Conservation (phyloP, 2,888 invertebrate genomes). For the Dasysyrphus albostriatus region DNA sequence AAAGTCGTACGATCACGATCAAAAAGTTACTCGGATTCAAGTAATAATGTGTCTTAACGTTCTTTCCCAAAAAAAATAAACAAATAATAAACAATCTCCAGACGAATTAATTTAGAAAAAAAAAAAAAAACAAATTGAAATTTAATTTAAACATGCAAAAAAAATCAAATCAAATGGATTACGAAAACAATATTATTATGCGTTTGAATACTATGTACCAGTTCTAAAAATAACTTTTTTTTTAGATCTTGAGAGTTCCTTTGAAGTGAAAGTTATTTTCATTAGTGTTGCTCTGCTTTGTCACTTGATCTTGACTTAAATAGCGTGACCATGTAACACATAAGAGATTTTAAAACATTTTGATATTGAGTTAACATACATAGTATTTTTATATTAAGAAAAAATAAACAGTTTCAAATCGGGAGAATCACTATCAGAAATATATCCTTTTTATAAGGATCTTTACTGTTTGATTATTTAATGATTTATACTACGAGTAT, state of each 20-base stretch:
- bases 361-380: too few relatives aligned
- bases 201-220: conserved; percentile 6
- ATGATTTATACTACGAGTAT: background rate
- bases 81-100: conserved; percentile 6
- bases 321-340: conserved; percentile 56
- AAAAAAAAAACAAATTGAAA: background rate
- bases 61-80: background rate
- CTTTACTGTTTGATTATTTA: background rate
- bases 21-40: conserved; percentile 82
- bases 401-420: background rate
- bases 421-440: background rate
- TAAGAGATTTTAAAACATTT: background rate
- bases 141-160: background rate
- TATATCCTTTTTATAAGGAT: background rate
- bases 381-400: background rate
- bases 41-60: conserved; percentile 77
- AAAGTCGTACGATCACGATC: conserved; percentile 77
- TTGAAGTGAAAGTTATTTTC: conserved; percentile 69
- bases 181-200: conserved; percentile 1
- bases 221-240: conserved; percentile 43
- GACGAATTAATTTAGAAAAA: conserved; percentile 38
- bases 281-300: conserved; percentile 31
- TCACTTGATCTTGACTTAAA: conserved; percentile 66
- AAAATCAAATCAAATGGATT: conserved; percentile 24
- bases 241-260: conserved; percentile 50